A percentile compares a stretch with the other conserved stretches of the same genome.
These are phyloP conservation scores for Myoxocephalus aenaeus DNA, from an alignment of 2,797 vertebrate species.

Conservation along the genomic window DNA sequence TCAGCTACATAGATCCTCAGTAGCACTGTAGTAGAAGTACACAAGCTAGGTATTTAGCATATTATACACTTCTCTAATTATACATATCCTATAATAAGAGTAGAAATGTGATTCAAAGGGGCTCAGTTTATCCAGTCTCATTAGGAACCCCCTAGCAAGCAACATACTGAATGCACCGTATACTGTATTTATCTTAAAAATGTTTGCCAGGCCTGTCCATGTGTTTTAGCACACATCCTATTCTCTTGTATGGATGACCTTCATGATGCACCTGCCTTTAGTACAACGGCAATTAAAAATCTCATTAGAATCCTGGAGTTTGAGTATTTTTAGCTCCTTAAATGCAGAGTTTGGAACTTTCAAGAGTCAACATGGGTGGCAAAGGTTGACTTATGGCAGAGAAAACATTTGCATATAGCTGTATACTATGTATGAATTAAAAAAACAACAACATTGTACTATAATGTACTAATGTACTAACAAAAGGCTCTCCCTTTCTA, in stretches of 20 bases:
- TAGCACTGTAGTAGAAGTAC: neutral
- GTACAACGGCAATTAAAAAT: conserved; percentile 46
- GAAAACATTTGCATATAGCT: neutral
- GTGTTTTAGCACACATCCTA: conserved; percentile 6
- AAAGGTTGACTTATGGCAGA: conserved; percentile 19
- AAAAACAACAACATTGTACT: neutral
- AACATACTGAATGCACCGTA: neutral
- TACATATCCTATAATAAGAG: neutral
- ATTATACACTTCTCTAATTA: conserved; percentile 4
- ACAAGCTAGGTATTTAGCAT: conserved; percentile 6
- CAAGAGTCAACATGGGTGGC: neutral
- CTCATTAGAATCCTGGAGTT: conserved; percentile 20
- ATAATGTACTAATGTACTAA: neutral
- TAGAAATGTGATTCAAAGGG: neutral
- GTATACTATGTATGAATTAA: neutral
- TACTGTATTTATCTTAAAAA: conserved; percentile 16
- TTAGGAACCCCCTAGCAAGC: conserved; percentile 15
- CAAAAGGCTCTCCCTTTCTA: neutral
- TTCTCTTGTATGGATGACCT: conserved; percentile 33
- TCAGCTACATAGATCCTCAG: conserved; percentile 20
- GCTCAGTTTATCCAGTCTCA: conserved; percentile 32
- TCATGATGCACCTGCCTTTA: conserved; percentile 19
- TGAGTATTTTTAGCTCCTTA: conserved; percentile 3
- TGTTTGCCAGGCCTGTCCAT: neutral
- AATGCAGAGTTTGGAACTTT: conserved; percentile 20